A percentile compares a stretch with the other conserved stretches of the same genome.
Conservation (phyloP, 2,797 vertebrate species). For the Pseudochromis fuscus region DNA sequence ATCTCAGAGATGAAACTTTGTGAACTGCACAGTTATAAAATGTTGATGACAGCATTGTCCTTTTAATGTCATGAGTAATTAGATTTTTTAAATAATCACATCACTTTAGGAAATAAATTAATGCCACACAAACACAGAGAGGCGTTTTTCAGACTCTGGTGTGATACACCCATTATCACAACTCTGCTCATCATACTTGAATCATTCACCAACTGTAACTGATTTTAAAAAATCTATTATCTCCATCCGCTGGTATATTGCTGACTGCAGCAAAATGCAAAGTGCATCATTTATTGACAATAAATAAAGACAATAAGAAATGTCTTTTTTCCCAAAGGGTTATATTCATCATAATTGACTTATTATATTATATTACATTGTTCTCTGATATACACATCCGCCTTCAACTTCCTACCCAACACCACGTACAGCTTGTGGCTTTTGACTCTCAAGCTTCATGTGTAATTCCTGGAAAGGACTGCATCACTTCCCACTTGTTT, state of each 20-base stretch:
- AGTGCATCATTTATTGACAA: slow-evolving; percentile 15
- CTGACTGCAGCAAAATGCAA: slow-evolving; percentile 8
- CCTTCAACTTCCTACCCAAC: slow-evolving; percentile 32
- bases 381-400: background rate
- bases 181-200: slow-evolving; percentile 33
- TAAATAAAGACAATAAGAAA: slow-evolving; percentile 5
- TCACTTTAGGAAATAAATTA: slow-evolving; percentile 44
- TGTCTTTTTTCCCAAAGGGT: background rate
- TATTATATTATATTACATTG: background rate
- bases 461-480: slow-evolving; percentile 38
- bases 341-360: slow-evolving; percentile 9
- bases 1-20: slow-evolving; percentile 19
- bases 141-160: slow-evolving; percentile 2
- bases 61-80: slow-evolving; percentile 46
- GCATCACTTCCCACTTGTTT: slow-evolving; percentile 25
- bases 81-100: too few species aligned
- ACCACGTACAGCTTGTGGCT: slow-evolving; percentile 19
- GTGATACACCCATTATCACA: slow-evolving; percentile 30
- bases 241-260: slow-evolving; percentile 10
- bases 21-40: slow-evolving; percentile 21
- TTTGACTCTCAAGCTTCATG: slow-evolving; percentile 22
- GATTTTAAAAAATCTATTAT: slow-evolving; percentile 47
- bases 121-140: slow-evolving; percentile 25
- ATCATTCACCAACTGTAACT: slow-evolving; percentile 38
- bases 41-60: slow-evolving; percentile 9